Evolutionary conservation across 2,888 invertebrate genomes (phyloP).

Genomic region (Neoaliturus tenellus): DNA sequence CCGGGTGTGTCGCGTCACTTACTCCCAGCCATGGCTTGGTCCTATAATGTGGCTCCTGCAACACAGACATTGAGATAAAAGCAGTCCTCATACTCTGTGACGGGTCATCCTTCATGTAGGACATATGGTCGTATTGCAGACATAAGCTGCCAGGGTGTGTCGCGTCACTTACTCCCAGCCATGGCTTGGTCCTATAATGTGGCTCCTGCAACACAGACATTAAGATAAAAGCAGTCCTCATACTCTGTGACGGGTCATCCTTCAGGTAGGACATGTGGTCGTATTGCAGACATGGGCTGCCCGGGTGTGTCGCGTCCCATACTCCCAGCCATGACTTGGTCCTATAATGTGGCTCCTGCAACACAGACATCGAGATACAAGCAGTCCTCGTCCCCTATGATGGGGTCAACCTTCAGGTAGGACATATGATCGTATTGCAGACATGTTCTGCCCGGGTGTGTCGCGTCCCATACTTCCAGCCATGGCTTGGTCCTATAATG

Average conservation of each 20-base stretch:
- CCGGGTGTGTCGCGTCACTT: conserved; percentile 80
- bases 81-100: too few species aligned
- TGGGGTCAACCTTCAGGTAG: conserved; percentile 33
- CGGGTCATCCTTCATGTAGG: too few species aligned
- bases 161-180: too few species aligned
- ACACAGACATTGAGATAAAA: background rate
- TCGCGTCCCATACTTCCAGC: conserved; percentile 82
- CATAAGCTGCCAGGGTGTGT: too few species aligned
- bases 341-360: conserved; percentile 1
- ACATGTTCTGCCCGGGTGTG: conserved; percentile 76
- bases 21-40: conserved; percentile 78
- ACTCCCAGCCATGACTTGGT: conserved; percentile 78
- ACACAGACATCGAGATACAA: background rate
- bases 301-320: conserved; percentile 80
- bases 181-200: too few species aligned
- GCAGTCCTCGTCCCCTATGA: conserved; percentile 43
- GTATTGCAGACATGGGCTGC: conserved; percentile 80
- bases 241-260: conserved; percentile 28
- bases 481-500: conserved; percentile 73
- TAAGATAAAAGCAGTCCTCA: conserved; percentile 72
- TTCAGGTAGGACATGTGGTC: conserved; percentile 71
- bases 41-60: conserved; percentile 1
- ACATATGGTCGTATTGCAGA: too few species aligned
- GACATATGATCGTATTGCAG: conserved; percentile 78
- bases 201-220: too few species aligned